These are phyloP conservation scores for Grus americana DNA, from an alignment of 2,113 vertebrate species.

Conservation along the genomic window DNA sequence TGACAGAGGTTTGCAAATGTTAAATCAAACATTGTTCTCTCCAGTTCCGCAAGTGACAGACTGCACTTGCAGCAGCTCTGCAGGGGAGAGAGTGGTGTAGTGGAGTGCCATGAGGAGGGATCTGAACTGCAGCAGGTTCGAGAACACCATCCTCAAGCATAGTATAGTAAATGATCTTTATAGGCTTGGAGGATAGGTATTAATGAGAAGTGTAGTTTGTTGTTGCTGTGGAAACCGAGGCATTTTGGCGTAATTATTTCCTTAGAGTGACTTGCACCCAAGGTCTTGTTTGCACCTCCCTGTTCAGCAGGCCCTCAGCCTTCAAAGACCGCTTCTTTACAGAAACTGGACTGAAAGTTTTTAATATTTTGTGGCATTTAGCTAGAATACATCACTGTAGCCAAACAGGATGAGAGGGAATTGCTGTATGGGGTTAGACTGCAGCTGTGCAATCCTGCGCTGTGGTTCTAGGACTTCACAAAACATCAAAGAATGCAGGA, in stretches of 20 bases:
- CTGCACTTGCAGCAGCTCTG: neutral
- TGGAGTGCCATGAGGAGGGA: neutral
- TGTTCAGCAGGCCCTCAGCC: neutral
- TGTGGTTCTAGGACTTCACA: neutral
- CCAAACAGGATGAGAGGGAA: neutral
- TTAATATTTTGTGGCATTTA: neutral
- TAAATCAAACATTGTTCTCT: neutral
- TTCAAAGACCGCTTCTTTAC: neutral
- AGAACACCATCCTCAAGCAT: neutral
- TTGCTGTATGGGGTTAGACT: neutral
- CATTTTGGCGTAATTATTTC: neutral
- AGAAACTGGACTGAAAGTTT: neutral
- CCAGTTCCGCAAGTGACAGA: neutral
- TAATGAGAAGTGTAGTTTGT: neutral
- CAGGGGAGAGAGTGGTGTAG: neutral
- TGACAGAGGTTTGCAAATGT: neutral
- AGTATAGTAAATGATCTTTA: neutral
- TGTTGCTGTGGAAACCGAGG: neutral
- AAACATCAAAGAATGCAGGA: neutral
- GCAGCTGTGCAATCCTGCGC: neutral
- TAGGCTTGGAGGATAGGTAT: neutral
- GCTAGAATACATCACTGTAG: neutral
- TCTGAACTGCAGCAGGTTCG: neutral
- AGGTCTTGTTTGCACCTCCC: neutral
- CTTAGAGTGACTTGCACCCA: neutral